phyloP scores from a whole-genome alignment of 2,888 invertebrate genomes.

The Drosophila fulvimacula region DNA sequence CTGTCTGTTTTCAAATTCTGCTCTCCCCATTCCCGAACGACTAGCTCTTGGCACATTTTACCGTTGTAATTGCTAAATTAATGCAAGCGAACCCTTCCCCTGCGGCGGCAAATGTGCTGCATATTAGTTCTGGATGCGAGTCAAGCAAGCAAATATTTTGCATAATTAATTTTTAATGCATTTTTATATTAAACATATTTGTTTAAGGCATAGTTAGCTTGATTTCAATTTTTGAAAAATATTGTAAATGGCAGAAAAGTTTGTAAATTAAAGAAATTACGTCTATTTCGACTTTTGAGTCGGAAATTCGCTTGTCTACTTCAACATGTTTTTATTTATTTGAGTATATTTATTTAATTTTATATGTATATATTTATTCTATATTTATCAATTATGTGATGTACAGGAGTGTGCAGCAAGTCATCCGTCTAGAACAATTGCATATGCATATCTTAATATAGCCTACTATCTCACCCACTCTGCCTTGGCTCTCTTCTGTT shows the following conservation, averaged over 20 bases:
- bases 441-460: conserved; percentile 55
- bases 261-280: not conserved
- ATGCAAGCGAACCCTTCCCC: conserved; percentile 49
- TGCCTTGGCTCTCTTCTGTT: not conserved
- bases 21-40: conserved; percentile 23
- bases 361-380: conserved; percentile 14
- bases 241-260: not conserved
- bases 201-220: not conserved
- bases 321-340: not conserved
- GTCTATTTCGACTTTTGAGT: not conserved
- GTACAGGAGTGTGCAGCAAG: conserved; percentile 2
- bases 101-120: conserved; percentile 25
- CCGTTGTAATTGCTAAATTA: conserved; percentile 73
- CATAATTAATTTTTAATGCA: not conserved
- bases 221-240: not conserved
- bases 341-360: conserved; percentile 5
- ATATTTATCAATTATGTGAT: conserved; percentile 15
- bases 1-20: conserved; percentile 6
- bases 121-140: conserved; percentile 37
- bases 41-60: conserved; percentile 53
- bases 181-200: not conserved
- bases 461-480: conserved; percentile 35
- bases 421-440: conserved; percentile 40
- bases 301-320: not conserved
- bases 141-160: conserved; percentile 2